Evolutionary conservation across 2,797 vertebrate genomes (phyloP).

Genomic region (Xyrichtys novacula): DNA sequence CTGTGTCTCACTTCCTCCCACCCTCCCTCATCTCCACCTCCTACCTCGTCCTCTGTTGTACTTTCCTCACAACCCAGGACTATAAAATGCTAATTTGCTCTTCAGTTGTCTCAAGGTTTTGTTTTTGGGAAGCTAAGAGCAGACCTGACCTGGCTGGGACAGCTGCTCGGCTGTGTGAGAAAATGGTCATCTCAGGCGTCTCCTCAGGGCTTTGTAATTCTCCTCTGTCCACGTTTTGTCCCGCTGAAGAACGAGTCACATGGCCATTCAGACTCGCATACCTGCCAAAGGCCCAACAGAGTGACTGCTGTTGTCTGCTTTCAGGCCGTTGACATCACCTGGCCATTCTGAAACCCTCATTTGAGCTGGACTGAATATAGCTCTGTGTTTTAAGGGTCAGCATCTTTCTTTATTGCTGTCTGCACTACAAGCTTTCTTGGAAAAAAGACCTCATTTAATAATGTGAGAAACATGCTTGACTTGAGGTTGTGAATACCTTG

Average conservation of each 20-base stretch:
- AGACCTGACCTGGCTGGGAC: slow-evolving; percentile 44
- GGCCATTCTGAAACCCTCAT: slow-evolving; percentile 46
- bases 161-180: slow-evolving; percentile 71
- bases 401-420: slow-evolving; percentile 62
- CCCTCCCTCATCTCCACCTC: slow-evolving; percentile 59
- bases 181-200: slow-evolving; percentile 50
- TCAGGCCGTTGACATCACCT: slow-evolving; percentile 41
- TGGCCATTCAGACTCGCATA: slow-evolving; percentile 26
- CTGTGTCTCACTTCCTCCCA: slow-evolving; percentile 70
- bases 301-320: slow-evolving; percentile 54
- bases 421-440: slow-evolving; percentile 42
- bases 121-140: slow-evolving; percentile 49
- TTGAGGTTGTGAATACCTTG: slow-evolving; percentile 65
- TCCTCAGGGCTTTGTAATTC: slow-evolving; percentile 51
- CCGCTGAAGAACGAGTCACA: slow-evolving; percentile 20
- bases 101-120: slow-evolving; percentile 50
- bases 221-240: slow-evolving; percentile 35
- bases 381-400: slow-evolving; percentile 57
- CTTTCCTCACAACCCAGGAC: slow-evolving; percentile 54
- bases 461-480: slow-evolving; percentile 66
- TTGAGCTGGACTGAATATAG: slow-evolving; percentile 59
- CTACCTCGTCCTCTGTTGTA: slow-evolving; percentile 44
- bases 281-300: slow-evolving; percentile 48
- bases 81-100: slow-evolving; percentile 80
- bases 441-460: slow-evolving; percentile 51